Conservation (phyloP, 2,113 vertebrate genomes). For the Thamnaconus septentrionalis region DNA sequence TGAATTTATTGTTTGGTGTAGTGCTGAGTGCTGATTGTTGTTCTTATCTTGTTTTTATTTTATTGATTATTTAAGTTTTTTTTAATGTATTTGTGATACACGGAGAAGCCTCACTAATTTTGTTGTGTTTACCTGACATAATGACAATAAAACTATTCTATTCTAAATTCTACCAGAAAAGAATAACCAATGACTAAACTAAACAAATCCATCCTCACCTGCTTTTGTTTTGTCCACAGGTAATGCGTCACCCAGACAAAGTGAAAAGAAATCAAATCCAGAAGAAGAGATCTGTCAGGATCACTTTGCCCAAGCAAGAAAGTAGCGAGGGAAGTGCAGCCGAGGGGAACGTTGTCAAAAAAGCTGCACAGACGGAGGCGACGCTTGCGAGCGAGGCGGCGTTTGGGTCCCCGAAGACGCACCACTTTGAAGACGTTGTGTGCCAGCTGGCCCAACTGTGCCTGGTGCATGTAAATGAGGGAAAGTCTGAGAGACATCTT, state of each 20-base stretch:
- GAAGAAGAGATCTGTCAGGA: slow-evolving; percentile 81
- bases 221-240: slow-evolving; percentile 39
- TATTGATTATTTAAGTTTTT: neutral
- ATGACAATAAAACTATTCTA: neutral
- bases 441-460: slow-evolving; percentile 87
- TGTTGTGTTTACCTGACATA: no score
- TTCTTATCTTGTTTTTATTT: neutral
- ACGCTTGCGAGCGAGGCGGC: slow-evolving; percentile 32
- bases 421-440: slow-evolving; percentile 85
- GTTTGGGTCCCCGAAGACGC: slow-evolving; percentile 58
- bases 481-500: slow-evolving; percentile 85
- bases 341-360: slow-evolving; percentile 35
- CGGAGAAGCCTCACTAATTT: neutral
- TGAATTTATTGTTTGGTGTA: no score
- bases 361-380: slow-evolving; percentile 22
- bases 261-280: slow-evolving; percentile 60
- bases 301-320: slow-evolving; percentile 79
- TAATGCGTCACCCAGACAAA: slow-evolving; percentile 82
- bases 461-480: slow-evolving; percentile 83
- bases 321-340: slow-evolving; percentile 42
- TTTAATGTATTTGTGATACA: neutral
- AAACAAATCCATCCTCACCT: slow-evolving; percentile 10
- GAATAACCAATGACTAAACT: neutral
- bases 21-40: no score
- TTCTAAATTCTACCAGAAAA: neutral